Base-by-base conservation (phyloP, 92 coral and sea anemone genomes). In the Epizoanthus fatuus region DNA sequence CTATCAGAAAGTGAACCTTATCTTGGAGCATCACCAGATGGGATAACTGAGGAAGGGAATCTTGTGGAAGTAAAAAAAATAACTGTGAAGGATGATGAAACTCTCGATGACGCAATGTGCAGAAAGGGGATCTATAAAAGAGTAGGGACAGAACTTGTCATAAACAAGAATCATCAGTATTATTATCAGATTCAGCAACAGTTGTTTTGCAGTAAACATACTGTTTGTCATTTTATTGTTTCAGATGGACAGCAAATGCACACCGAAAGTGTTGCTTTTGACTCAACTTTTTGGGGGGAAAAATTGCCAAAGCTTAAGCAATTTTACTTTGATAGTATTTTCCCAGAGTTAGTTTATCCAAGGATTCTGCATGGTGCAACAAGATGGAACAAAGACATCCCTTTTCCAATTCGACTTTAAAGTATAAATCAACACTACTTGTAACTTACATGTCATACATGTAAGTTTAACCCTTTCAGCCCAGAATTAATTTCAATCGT, bases 21-120 rank as follows among this genome's bases (percentile, higher is more conserved):
- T 37, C 63, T 80, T 40, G 90, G 93, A 44, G 90, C 93, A 69
- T 68, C 86, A 32, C 90, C 93, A 55, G 93, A 90, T 86, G 90
- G 93, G 10, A 75, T 90, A 15, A 77, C 89, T 15, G 83, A 80
- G 8, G 63, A 90, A 72, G 84, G 42, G 54, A 57, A 90, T 29
- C 71, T 86, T 29, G 87, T 90, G 40, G 93, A 90, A 70, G 81
- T 85, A 9, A 90, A 90, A 71, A 87, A 70, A 67, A 45, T 72
- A 49, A 74, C 59, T 63, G 49, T 45, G 49, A 15, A 42, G 14
- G 39, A 51, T 17, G 51, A 69, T 10, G 13, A 45, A 4, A 32
- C 76, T 25, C 10, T 32, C 16, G 79, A 63, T n/a, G 87, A 86
- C 8, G 58, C 90, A n/a, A 77, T 81, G 17, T 37, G 80, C 38